A percentile compares a stretch with the other conserved stretches of the same genome.
phyloP scores from a whole-genome alignment of 2,113 vertebrate species.

The Alouatta palliata region DNA sequence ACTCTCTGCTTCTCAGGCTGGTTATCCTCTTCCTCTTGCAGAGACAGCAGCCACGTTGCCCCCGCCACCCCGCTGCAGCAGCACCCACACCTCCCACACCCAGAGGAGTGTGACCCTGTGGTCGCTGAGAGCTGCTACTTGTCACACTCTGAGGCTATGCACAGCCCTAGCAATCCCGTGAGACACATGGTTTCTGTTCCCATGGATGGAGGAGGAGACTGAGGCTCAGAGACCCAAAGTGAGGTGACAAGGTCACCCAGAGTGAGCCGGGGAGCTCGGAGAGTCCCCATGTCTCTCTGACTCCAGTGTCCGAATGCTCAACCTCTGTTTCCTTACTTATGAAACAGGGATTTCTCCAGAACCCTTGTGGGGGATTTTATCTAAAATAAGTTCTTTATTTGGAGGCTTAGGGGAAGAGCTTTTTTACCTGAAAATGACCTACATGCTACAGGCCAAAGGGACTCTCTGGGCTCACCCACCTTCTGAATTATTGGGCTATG shows the following conservation, averaged over 20 bases:
- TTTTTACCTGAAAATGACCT: rapidly evolving
- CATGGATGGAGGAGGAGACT: not conserved
- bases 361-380: not conserved
- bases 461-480: rapidly evolving
- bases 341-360: not conserved
- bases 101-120: too few relatives aligned
- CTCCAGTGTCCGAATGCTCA: too few relatives aligned
- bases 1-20: rapidly evolving
- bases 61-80: rapidly evolving
- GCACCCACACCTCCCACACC: not conserved
- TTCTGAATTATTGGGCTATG: rapidly evolving
- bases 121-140: rapidly evolving
- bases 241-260: not conserved
- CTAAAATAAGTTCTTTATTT: too few relatives aligned
- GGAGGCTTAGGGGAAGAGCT: rapidly evolving
- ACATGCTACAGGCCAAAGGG: not conserved
- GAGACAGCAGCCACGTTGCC: not conserved
- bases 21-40: rapidly evolving
- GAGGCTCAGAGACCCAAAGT: not conserved
- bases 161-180: not conserved
- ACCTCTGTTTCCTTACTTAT: too few relatives aligned
- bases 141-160: rapidly evolving
- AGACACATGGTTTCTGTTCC: not conserved
- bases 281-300: not conserved
- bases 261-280: rapidly evolving